These are phyloP conservation scores for Atta cephalotes DNA, from an alignment of 1,140 invertebrate species.

Conservation along the genomic window DNA sequence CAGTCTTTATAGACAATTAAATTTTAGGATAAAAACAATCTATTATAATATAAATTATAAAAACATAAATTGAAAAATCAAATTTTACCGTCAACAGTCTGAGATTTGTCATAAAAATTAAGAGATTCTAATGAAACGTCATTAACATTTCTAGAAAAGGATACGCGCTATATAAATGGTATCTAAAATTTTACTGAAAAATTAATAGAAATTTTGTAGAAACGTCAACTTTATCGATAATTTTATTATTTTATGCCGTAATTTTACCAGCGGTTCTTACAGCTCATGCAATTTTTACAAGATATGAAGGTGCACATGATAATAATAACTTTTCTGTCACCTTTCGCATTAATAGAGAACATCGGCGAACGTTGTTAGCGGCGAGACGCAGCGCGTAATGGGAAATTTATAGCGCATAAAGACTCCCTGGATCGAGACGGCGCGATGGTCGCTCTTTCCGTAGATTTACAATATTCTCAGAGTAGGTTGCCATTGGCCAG, in stretches of 20 bases:
- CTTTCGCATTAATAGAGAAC: conserved; percentile 47
- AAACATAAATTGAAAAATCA: background rate
- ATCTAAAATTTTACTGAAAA: background rate
- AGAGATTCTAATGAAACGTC: background rate
- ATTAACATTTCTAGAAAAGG: background rate
- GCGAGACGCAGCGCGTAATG: conserved; percentile 34
- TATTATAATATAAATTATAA: background rate
- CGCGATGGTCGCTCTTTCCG: conserved; percentile 41
- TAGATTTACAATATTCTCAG: conserved; percentile 33
- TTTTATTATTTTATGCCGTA: conserved; percentile 28
- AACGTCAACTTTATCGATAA: background rate
- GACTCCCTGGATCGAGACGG: conserved; percentile 17
- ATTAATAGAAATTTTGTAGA: conserved; percentile 26
- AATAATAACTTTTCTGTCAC: conserved; percentile 53
- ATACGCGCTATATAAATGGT: background rate
- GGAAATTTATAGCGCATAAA: conserved; percentile 50
- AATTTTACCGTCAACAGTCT: background rate
- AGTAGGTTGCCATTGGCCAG: conserved; percentile 35
- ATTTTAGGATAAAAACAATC: background rate
- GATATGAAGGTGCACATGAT: background rate
- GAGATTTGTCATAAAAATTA: background rate
- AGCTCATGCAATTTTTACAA: background rate
- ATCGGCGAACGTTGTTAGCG: conserved; percentile 35
- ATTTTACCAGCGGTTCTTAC: conserved; percentile 5
- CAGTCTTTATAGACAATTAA: background rate